Base-by-base conservation (phyloP, 2,888 invertebrate species). In the Hydraecia micacea region DNA sequence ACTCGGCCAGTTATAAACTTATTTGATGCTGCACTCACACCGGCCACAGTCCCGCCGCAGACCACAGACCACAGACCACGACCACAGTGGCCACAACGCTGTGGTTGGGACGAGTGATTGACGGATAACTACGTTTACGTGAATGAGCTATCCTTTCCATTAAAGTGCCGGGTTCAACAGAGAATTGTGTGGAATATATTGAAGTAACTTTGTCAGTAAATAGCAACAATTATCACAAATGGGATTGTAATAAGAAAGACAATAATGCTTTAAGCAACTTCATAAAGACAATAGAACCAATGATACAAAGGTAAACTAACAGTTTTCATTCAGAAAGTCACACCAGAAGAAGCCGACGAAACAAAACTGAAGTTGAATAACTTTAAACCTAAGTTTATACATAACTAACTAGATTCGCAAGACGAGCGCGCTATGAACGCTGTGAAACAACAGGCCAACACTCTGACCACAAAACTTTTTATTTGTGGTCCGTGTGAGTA, bases 1-100 rank as follows among this genome's bases (percentile, higher is more conserved):
- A 90, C 87, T 86, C 85, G 79, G 72, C 67, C 73, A 70, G 32
- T 77, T 76, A 49, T 87, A 74, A 77, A 71, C 25, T 70, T 15
- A 65, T 68, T 39, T 52, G 39, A 25, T 72, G 65, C 68, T 69
- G 75, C 39, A 73, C 68, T 73, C 70, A 58, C 76, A 80, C 55
- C 15, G 11, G 13, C 72, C 84, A 7, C 70, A 55, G 46, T 9
- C 13, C 15, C 49, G 11, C 60, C 70, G 49, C 52, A 65, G 25
- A 36, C 49, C 73, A 32, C 52, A 65, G 25, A 36, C 49, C 73
- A 32, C 77, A 18, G n/a, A 9, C 13, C 4, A 18, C 32, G n/a
- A n/a, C n/a, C n/a, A 58, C n/a, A 28, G 66, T 67, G 13, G 11
- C 68, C 84, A 25, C 62, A 39, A 4, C 32, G 7, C 60, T 71